These are phyloP conservation scores for Anoplopoma fimbria DNA, from an alignment of 2,113 vertebrate species.

Conservation along the genomic window DNA sequence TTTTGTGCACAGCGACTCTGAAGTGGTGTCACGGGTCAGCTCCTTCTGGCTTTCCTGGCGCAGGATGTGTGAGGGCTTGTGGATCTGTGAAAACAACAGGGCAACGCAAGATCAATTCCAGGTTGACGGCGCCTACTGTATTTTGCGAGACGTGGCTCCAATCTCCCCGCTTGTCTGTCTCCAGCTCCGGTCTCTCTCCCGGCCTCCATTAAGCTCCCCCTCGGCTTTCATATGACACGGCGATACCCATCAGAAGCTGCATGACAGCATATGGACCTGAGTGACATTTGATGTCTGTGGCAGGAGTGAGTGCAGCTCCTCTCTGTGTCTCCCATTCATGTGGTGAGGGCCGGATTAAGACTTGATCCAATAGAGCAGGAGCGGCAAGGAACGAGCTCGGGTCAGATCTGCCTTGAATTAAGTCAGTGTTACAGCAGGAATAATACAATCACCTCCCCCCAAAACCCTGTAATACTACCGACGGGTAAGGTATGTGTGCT, in stretches of 20 bases:
- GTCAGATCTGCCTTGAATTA: constrained; percentile 82
- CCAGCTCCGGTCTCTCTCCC: constrained; percentile 40
- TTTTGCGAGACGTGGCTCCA: constrained; percentile 60
- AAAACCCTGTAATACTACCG: constrained; percentile 57
- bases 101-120: constrained; percentile 65
- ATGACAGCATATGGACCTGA: constrained; percentile 73
- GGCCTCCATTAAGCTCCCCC: constrained; percentile 71
- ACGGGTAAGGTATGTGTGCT: constrained; percentile 23
- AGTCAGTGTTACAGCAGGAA: constrained; percentile 77
- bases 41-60: constrained; percentile 50
- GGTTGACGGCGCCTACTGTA: constrained; percentile 46
- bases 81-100: constrained; percentile 66
- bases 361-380: constrained; percentile 73
- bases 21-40: constrained; percentile 64
- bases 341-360: constrained; percentile 77
- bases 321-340: constrained; percentile 78
- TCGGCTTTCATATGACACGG: constrained; percentile 63
- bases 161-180: constrained; percentile 70
- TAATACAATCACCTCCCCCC: constrained; percentile 77
- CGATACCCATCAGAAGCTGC: constrained; percentile 61
- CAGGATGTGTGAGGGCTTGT: constrained; percentile 48
- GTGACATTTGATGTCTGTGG: constrained; percentile 76
- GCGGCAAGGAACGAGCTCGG: constrained; percentile 66
- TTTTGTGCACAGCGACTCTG: constrained; percentile 43
- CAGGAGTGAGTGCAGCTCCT: constrained; percentile 62